phyloP scores from a whole-genome alignment of 2,113 vertebrate species.

The Condylura cristata region DNA sequence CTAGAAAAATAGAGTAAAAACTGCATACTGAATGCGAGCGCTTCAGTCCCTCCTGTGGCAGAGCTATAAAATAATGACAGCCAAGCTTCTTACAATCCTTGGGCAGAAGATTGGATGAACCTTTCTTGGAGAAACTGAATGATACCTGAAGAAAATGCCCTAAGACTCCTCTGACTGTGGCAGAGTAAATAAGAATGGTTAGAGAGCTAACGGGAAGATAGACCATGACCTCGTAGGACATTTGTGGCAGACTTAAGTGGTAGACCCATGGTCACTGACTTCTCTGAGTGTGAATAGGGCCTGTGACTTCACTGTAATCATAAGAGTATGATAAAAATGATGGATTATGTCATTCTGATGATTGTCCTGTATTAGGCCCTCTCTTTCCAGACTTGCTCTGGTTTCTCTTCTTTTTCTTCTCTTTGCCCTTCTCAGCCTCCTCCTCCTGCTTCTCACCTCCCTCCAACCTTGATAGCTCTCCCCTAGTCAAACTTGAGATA shows the following conservation, averaged over 20 bases:
- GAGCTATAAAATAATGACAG: not conserved
- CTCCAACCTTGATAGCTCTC: not conserved
- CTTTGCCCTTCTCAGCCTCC: not conserved
- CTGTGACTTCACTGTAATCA: not conserved
- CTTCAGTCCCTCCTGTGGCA: not conserved
- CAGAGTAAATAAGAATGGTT: not conserved
- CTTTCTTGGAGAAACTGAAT: slow-evolving; percentile 14
- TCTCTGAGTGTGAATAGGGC: not conserved
- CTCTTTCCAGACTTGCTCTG: not conserved
- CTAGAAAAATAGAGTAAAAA: not conserved
- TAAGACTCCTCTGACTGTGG: not conserved
- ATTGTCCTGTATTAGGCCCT: not conserved
- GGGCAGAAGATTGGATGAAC: not conserved
- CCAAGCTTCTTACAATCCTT: not conserved
- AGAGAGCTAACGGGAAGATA: not conserved
- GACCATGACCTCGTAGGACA: not conserved
- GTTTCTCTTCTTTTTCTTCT: not conserved
- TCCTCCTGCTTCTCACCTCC: no score
- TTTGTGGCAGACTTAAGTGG: not conserved
- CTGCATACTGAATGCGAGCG: not conserved
- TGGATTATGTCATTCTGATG: not conserved
- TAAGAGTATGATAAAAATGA: not conserved
- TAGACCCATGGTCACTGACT: not conserved
- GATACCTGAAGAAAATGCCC: not conserved
- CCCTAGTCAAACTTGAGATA: not conserved